Percentiles rank a stretch among this genome's conserved stretches.
Evolutionary conservation across 1,140 invertebrate genomes (phyloP).

Genomic region (Caenorhabditis remanei): DNA sequence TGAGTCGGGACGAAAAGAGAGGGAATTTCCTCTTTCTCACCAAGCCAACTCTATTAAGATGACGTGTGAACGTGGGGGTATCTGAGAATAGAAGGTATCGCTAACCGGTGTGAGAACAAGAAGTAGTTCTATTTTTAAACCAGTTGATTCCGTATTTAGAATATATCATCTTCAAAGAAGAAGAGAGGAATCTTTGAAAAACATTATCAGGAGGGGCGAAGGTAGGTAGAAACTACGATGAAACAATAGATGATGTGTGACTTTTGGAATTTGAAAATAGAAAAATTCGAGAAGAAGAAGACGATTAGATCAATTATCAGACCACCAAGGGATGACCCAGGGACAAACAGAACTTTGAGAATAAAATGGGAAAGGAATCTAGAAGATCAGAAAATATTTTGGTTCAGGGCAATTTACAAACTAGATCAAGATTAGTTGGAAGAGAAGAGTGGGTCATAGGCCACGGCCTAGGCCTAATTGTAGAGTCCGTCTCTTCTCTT

Average conservation of each 20-base stretch:
- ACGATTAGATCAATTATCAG: background rate
- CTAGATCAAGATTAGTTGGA: too few species aligned
- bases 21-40: background rate
- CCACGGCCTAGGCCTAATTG: too few species aligned
- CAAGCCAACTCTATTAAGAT: background rate
- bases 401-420: too few species aligned
- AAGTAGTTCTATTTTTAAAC: background rate
- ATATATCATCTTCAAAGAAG: constrained; percentile 2
- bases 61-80: background rate
- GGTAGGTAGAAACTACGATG: background rate
- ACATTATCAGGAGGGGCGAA: background rate
- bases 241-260: constrained; percentile 11
- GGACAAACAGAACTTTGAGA: background rate
- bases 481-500: too few species aligned
- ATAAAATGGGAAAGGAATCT: too few species aligned
- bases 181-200: background rate
- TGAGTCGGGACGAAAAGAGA: background rate
- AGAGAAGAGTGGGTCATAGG: too few species aligned
- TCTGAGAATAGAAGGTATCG: constrained; percentile 3
- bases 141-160: background rate
- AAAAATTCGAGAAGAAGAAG: background rate
- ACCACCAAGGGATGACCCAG: background rate
- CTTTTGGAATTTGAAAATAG: background rate
- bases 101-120: background rate
- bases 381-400: too few species aligned